Conservation (phyloP, 1,140 invertebrate species). For the Triops longicaudatus region DNA sequence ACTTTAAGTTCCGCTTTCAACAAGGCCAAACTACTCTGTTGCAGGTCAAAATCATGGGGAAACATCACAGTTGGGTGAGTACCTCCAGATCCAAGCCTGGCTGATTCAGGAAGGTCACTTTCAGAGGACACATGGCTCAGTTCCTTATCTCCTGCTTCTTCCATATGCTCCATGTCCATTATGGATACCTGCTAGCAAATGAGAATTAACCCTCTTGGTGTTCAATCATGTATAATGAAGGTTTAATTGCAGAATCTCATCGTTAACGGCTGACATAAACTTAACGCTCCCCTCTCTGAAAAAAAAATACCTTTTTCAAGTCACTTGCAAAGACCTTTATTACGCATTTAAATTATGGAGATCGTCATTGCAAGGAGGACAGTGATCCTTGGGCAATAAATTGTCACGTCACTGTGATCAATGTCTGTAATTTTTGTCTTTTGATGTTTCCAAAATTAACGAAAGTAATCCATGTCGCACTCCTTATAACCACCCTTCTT, state of each 20-base stretch:
- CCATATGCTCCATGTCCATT: conserved; percentile 6
- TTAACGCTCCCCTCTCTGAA: too few species aligned
- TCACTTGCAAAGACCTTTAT: too few species aligned
- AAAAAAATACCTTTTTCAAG: too few species aligned
- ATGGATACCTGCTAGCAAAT: not conserved
- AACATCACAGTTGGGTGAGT: conserved; percentile 17
- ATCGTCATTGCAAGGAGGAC: too few species aligned
- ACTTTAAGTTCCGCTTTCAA: conserved; percentile 36
- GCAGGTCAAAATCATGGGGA: conserved; percentile 36
- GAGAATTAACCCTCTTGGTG: not conserved
- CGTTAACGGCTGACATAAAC: too few species aligned
- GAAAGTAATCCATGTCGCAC: not conserved
- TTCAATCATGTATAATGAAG: too few species aligned
- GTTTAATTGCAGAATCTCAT: too few species aligned
- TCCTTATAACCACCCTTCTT: not conserved
- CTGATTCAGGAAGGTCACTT: not conserved
- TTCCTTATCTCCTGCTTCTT: not conserved
- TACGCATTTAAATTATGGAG: too few species aligned
- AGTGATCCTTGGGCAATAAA: too few species aligned
- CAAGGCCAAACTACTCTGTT: conserved; percentile 36
- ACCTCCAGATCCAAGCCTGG: conserved; percentile 11
- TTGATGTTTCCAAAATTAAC: not conserved
- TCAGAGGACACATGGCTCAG: conserved; percentile 14
- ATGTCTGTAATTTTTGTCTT: not conserved
- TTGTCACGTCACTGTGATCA: too few species aligned